Evolutionary conservation across 2,888 invertebrate genomes (phyloP).

Genomic region (Syritta pipiens): DNA sequence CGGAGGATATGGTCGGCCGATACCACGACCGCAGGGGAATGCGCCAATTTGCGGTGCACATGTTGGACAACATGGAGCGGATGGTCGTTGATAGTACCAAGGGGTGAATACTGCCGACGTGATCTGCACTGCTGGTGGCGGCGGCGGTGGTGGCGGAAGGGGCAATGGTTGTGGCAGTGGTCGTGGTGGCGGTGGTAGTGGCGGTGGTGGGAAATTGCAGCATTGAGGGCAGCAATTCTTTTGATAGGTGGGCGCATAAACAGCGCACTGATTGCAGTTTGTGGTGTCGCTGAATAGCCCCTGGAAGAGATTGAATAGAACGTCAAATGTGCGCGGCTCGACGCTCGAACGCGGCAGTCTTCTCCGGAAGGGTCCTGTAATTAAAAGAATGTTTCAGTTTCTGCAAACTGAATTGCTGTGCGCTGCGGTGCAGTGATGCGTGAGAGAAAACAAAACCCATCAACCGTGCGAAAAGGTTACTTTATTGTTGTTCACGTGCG

Average conservation of each 20-base stretch:
- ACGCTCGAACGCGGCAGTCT: background rate
- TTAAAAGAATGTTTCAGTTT: too few relatives aligned
- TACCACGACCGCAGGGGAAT: constrained; percentile 55
- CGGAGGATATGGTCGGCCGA: constrained; percentile 25
- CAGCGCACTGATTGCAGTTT: constrained; percentile 36
- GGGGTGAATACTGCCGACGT: constrained; percentile 37
- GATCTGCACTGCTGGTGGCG: constrained; percentile 32
- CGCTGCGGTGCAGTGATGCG: constrained; percentile 4
- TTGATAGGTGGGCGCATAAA: constrained; percentile 64
- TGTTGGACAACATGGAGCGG: constrained; percentile 57
- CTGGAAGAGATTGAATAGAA: constrained; percentile 34
- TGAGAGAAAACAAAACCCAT: constrained; percentile 7
- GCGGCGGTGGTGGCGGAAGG: constrained; percentile 52
- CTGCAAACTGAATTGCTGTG: background rate
- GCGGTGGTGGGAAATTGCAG: constrained; percentile 44
- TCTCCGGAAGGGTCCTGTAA: constrained; percentile 42
- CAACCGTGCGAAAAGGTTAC: constrained; percentile 22
- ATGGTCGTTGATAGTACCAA: constrained; percentile 50
- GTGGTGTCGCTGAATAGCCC: constrained; percentile 17
- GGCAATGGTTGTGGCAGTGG: constrained; percentile 69
- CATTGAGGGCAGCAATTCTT: constrained; percentile 73
- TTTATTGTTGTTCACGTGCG: constrained; percentile 45
- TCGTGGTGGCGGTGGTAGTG: constrained; percentile 54
- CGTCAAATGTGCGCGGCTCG: constrained; percentile 43
- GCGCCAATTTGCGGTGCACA: constrained; percentile 61